Percentiles rank a stretch among this genome's conserved stretches.
phyloP scores from a whole-genome alignment of 1,140 invertebrate species.

The Drosophila parvula region DNA sequence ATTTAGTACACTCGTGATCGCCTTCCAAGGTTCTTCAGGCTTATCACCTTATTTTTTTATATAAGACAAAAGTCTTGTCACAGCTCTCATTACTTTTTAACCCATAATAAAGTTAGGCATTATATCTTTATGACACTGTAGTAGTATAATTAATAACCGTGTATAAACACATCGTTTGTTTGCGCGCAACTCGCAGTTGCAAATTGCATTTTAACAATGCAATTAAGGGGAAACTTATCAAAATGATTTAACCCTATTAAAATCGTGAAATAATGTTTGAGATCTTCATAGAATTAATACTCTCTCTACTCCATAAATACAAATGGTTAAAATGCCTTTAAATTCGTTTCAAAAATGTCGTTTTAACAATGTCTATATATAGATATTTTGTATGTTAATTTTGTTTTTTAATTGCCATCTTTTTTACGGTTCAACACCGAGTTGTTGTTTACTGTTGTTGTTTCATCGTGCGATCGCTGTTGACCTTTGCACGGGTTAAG shows the following conservation, averaged over 20 bases:
- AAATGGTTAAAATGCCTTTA: not conserved
- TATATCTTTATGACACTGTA: conserved; percentile 1
- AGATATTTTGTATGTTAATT: not conserved
- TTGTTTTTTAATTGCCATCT: not conserved
- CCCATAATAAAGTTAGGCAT: not conserved
- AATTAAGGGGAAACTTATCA: not conserved
- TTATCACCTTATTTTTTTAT: not conserved
- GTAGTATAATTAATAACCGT: not conserved
- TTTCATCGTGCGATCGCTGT: conserved; percentile 2
- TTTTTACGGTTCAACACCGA: not conserved
- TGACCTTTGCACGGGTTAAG: conserved; percentile 28
- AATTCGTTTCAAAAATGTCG: not conserved
- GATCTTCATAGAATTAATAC: not conserved
- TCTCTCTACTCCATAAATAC: not conserved
- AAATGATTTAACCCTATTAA: not conserved
- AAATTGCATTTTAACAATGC: conserved; percentile 7
- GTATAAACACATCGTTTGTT: not conserved
- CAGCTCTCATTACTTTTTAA: not conserved
- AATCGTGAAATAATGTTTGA: not conserved
- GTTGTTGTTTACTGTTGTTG: not conserved
- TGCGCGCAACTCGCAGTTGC: not conserved
- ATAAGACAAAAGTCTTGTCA: not conserved
- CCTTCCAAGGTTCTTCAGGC: not conserved
- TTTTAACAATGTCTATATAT: conserved; percentile 6
- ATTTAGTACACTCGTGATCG: not conserved